phyloP scores from a whole-genome alignment of 2,888 invertebrate genomes.

The Hydropsyche betteni region DNA sequence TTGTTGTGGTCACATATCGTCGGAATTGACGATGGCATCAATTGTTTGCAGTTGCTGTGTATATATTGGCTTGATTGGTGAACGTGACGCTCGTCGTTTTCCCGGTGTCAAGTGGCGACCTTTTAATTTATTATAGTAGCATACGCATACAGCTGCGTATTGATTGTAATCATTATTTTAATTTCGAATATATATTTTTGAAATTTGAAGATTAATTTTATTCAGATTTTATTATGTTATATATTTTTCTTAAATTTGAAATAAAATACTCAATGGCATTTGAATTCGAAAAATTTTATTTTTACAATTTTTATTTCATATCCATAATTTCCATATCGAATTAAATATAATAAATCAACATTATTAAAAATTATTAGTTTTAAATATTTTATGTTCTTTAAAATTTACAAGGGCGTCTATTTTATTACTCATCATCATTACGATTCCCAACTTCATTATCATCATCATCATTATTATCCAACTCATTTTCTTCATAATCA shows the following conservation, averaged over 20 bases:
- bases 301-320: too few relatives aligned
- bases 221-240: too few relatives aligned
- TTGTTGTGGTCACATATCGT: background rate
- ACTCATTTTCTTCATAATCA: background rate
- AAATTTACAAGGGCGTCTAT: background rate
- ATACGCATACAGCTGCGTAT: background rate
- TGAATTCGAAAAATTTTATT: too few relatives aligned
- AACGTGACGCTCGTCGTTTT: constrained; percentile 28
- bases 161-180: background rate
- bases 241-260: too few relatives aligned
- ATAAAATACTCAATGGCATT: too few relatives aligned
- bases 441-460: background rate
- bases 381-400: too few relatives aligned
- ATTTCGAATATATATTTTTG: background rate
- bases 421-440: background rate
- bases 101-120: constrained; percentile 16
- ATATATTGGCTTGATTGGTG: constrained; percentile 24
- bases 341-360: too few relatives aligned
- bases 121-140: constrained; percentile 4
- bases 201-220: too few relatives aligned
- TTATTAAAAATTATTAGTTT: too few relatives aligned
- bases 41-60: background rate
- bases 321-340: too few relatives aligned
- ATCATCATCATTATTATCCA: background rate
- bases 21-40: constrained; percentile 9